These are phyloP conservation scores for Neoascia interrupta DNA, from an alignment of 2,888 invertebrate species.

Conservation along the genomic window DNA sequence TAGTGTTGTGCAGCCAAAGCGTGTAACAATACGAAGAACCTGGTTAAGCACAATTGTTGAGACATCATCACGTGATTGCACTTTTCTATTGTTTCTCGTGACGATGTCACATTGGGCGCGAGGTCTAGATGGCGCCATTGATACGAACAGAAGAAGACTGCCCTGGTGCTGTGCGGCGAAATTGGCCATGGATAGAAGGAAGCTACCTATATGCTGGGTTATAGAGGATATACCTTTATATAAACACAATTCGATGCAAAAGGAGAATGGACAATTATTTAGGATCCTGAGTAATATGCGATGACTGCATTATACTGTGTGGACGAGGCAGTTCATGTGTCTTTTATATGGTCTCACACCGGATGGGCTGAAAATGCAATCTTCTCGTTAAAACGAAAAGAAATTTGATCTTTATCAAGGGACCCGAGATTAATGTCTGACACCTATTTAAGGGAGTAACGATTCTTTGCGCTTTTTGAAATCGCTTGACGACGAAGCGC, in stretches of 20 bases:
- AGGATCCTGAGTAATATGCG: constrained; percentile 31
- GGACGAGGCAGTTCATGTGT: not conserved
- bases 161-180: constrained; percentile 23
- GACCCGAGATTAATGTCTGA: no score
- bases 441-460: no score
- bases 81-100: constrained; percentile 71
- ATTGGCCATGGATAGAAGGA: constrained; percentile 6
- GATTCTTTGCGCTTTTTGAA: no score
- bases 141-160: constrained; percentile 55
- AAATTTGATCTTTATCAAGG: no score
- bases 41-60: constrained; percentile 58
- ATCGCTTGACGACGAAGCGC: no score
- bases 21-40: constrained; percentile 47
- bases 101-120: constrained; percentile 72
- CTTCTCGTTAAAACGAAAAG: no score
- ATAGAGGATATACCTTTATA: not conserved
- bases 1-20: constrained; percentile 35
- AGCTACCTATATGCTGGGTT: not conserved
- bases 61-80: constrained; percentile 70
- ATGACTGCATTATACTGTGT: constrained; percentile 10
- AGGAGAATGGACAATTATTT: constrained; percentile 33
- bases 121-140: constrained; percentile 72
- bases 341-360: no score
- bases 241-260: not conserved
- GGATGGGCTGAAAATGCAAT: no score